These are phyloP conservation scores for Dipodomys spectabilis DNA, from an alignment of 2,113 vertebrate genomes.

Conservation along the genomic window DNA sequence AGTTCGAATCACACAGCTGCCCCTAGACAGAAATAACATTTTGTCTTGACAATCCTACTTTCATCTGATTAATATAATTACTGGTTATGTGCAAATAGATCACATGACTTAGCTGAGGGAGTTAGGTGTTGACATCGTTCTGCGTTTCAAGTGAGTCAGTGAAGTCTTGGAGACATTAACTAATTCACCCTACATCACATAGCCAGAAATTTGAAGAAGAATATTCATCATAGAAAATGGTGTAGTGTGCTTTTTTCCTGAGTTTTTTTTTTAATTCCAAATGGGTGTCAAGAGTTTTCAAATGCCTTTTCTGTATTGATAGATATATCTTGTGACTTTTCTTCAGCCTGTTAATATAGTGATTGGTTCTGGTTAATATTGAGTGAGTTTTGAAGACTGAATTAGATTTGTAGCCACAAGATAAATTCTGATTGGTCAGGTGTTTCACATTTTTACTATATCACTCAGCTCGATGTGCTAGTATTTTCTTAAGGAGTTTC, in stretches of 20 bases:
- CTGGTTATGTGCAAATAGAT: neutral
- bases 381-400: neutral
- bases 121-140: neutral
- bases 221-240: neutral
- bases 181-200: neutral
- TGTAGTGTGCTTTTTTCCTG: neutral
- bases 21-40: no score
- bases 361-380: neutral
- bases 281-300: neutral
- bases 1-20: no score
- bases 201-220: neutral
- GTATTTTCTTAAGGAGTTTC: constrained; percentile 39
- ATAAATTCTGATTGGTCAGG: neutral
- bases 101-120: neutral
- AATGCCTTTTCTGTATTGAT: neutral
- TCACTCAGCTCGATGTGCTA: constrained; percentile 32
- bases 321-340: neutral
- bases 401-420: neutral
- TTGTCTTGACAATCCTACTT: neutral
- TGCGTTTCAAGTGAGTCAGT: neutral
- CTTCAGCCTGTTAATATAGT: neutral
- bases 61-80: neutral
- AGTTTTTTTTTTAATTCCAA: neutral
- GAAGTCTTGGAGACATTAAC: neutral
- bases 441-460: neutral